Conservation (phyloP, 2,888 invertebrate genomes). For the Apotomis turbidana region DNA sequence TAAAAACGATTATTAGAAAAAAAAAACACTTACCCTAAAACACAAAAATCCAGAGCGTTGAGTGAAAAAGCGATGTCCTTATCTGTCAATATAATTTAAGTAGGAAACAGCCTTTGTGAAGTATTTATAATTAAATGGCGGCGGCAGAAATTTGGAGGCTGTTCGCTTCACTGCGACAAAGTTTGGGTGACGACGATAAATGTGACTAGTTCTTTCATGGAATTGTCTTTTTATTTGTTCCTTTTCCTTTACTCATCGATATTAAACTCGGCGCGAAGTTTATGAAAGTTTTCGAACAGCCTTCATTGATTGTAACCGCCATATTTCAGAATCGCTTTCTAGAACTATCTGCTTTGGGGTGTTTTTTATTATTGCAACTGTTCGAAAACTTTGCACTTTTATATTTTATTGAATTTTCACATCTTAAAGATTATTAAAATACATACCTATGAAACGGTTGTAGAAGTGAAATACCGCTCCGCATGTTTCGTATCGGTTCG, state of each 20-base stretch:
- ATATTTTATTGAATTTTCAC: conserved; percentile 4
- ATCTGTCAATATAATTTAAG: conserved; percentile 69
- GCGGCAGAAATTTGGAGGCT: conserved; percentile 85
- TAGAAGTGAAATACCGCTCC: no score
- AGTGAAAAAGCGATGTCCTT: conserved; percentile 79
- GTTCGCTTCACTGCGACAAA: conserved; percentile 81
- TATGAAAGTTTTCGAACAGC: conserved; percentile 87
- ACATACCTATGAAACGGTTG: no score
- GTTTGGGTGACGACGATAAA: conserved; percentile 69
- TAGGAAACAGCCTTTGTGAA: conserved; percentile 71
- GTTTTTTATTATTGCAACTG: conserved; percentile 78
- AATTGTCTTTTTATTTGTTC: conserved; percentile 70
- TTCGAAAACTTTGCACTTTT: conserved; percentile 84
- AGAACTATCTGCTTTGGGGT: conserved; percentile 61
- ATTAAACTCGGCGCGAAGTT: conserved; percentile 61
- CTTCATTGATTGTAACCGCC: conserved; percentile 83
- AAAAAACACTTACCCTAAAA: background rate
- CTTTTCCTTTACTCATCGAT: conserved; percentile 70
- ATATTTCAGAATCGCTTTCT: conserved; percentile 69
- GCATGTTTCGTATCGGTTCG: no score
- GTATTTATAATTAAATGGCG: conserved; percentile 68
- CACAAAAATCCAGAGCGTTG: background rate
- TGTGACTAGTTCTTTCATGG: conserved; percentile 67
- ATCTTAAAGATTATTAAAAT: background rate
- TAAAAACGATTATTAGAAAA: no score